phyloP scores from a whole-genome alignment of 2,113 vertebrate genomes.

The Eira barbara region DNA sequence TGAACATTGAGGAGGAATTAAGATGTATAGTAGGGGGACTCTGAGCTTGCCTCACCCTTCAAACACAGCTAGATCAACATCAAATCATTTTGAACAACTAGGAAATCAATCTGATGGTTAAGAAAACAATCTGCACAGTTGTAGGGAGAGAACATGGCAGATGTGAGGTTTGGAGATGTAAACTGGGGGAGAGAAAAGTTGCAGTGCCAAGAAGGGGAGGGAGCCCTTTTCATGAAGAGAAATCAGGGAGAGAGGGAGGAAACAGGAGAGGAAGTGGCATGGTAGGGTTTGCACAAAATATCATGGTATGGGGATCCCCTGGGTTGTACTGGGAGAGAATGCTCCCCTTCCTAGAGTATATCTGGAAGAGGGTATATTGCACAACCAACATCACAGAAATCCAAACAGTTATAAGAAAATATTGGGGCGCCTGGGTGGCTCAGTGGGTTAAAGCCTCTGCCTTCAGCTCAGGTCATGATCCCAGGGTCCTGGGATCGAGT shows the following conservation, averaged over 20 bases:
- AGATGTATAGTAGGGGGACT: neutral
- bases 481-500: too few relatives aligned
- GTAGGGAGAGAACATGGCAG: neutral
- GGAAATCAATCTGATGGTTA: neutral
- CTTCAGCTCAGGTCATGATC: too few relatives aligned
- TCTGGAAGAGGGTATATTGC: neutral
- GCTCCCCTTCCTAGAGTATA: neutral
- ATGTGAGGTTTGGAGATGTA: neutral
- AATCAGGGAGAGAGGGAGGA: neutral
- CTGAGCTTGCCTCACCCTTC: neutral
- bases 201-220: neutral
- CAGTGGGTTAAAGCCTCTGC: too few relatives aligned
- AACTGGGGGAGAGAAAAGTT: neutral
- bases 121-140: neutral
- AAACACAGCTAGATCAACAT: neutral
- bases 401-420: neutral
- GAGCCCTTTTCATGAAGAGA: neutral
- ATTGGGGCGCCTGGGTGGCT: neutral
- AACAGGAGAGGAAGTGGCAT: neutral
- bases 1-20: neutral
- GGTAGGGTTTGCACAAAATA: neutral
- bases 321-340: neutral
- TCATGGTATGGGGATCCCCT: neutral
- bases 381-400: neutral
- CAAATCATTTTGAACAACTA: neutral